Evolutionary conservation across 2,113 vertebrate species (phyloP), one percentile per base, ranked within the genome.

Genomic region (Chaetura pelagica): DNA sequence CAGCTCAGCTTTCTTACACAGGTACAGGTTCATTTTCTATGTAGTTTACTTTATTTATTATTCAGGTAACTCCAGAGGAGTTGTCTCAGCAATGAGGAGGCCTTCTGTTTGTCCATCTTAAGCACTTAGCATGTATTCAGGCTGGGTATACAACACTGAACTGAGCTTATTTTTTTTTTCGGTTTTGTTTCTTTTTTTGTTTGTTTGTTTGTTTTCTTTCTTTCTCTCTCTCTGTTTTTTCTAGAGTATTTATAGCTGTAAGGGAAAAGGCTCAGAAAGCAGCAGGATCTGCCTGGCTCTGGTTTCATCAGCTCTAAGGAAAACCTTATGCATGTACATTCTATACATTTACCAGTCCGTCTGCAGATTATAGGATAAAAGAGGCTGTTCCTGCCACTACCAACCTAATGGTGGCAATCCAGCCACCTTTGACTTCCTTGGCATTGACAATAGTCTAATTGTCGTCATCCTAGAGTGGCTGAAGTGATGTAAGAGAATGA

Each of bases 221-320:
- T 10, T 17, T 51, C 6, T 30, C 14, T 46, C 44, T 46, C 15
- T 58, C 7, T 5, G 32, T 40, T 32, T 2, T 1, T 5, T 3
- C 13, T 46, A 5, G 2, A 4, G 2, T 91, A 38, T 59, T 82
- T 85, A 34, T 76, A 59, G 13, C 24, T 78, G 15, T 63, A 63
- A 52, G 7, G 1, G 30, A 64, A 87, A 91, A 85, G 15, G 14
- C 51, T 91, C 19, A 71, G 20, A 85, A 86, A 80, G 10, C 51
- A 88, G 17, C 34, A 78, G 15, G 5, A 78, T 64, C n/a, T 81
- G 12, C 40, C n/a, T 51, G n/a, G 18, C 23, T 72, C 38, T 8
- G 11, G 26, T 59, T 86, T 66, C 35, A 88, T 21, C 6, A 69
- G 35, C 55, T 83, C 49, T 77, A 32, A 74, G 29, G 34, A 67